A percentile compares a stretch with the other conserved stretches of the same genome.
phyloP scores from a whole-genome alignment of 2,797 vertebrate genomes.

The Sylvilagus floridanus region DNA sequence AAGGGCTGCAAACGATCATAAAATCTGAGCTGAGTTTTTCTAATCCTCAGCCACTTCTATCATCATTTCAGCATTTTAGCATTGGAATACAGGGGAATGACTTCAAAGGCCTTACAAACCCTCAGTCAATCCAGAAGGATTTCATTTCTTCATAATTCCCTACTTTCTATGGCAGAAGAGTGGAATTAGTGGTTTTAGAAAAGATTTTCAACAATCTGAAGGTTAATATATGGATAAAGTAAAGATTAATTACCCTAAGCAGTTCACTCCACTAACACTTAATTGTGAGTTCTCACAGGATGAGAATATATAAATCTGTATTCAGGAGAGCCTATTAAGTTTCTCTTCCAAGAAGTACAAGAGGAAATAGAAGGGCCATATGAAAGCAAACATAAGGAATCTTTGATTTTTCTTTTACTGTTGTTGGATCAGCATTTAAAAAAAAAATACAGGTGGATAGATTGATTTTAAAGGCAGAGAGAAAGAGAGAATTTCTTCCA shows the following conservation, averaged over 20 bases:
- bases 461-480: neutral
- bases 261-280: neutral
- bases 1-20: too few species aligned
- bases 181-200: conserved; percentile 19
- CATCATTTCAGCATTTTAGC: neutral
- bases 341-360: neutral
- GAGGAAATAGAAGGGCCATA: neutral
- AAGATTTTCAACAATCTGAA: conserved; percentile 47
- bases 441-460: too few species aligned
- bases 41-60: neutral
- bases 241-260: conserved; percentile 45
- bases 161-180: conserved; percentile 2
- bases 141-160: conserved; percentile 13
- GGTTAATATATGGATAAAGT: conserved; percentile 28
- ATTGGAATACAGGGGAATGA: neutral
- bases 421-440: too few species aligned
- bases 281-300: neutral
- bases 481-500: too few species aligned
- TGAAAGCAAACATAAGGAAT: too few species aligned
- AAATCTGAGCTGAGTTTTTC: neutral
- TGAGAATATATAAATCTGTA: neutral
- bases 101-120: neutral
- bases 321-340: conserved; percentile 25
- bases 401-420: too few species aligned
- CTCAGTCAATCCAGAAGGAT: conserved; percentile 14